Percentiles rank a stretch among this genome's conserved stretches.
These are phyloP conservation scores for Oikopleura dioica DNA, from an alignment of 23 tunicate species.

Conservation along the genomic window DNA sequence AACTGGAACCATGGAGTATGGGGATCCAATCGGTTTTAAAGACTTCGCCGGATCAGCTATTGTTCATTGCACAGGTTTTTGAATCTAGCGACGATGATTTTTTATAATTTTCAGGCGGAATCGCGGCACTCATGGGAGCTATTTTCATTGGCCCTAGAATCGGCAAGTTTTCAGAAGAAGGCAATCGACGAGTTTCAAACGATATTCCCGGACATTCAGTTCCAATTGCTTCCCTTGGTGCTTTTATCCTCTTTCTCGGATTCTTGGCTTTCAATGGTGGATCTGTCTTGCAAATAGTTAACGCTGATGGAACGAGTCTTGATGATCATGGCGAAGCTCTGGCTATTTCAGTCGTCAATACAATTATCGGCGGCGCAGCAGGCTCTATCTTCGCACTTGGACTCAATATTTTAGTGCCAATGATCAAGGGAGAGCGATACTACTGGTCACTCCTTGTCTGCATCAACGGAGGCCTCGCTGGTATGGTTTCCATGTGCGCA, in stretches of 20 bases:
- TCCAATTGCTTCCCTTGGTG: constrained; percentile 29
- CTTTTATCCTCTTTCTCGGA: constrained; percentile 55
- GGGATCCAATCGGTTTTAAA: too few relatives aligned
- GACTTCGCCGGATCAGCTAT: constrained; percentile 11
- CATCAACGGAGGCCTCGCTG: constrained; percentile 69
- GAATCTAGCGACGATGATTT: too few relatives aligned
- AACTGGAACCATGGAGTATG: too few relatives aligned
- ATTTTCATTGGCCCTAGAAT: constrained; percentile 36
- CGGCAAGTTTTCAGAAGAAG: constrained; percentile 37
- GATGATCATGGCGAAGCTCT: constrained; percentile 32
- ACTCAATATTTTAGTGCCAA: constrained; percentile 19
- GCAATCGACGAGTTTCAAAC: neutral
- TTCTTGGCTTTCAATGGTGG: constrained; percentile 82
- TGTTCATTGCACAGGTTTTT: constrained; percentile 71
- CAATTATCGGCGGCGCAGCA: constrained; percentile 36
- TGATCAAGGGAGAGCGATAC: constrained; percentile 25
- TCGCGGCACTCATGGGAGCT: constrained; percentile 52
- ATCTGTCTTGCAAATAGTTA: neutral
- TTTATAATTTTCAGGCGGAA: too few relatives aligned
- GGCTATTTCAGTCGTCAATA: constrained; percentile 38
- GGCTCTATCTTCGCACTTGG: constrained; percentile 30
- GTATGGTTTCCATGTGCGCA: constrained; percentile 90
- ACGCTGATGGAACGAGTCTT: constrained; percentile 13
- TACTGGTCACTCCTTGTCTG: constrained; percentile 57
- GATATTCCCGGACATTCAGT: constrained; percentile 21